Base-by-base conservation (phyloP, 92 coral and sea anemone species). In the Diadumene lineata region DNA sequence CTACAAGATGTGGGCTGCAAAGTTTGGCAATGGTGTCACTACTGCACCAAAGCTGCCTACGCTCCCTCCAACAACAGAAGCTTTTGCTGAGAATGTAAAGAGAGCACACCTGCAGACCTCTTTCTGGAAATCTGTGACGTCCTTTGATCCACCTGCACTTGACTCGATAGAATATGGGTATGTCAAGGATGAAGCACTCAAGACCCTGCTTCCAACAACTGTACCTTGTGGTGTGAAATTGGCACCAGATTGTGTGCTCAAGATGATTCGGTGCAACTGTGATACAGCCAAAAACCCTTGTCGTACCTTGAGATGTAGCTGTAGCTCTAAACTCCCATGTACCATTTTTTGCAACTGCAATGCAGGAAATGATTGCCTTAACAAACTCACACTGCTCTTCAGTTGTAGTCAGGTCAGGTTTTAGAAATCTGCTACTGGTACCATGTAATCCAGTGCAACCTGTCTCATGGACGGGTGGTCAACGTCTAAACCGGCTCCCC, bases 21-120 rank as follows among this genome's bases (percentile, higher is more conserved):
- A 85, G 79, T 81, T 81, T 62, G 83, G 90, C 69, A 82, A 82
- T 44, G 62, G 74, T 48, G 85, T 43, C n/a, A n/a, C n/a, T n/a
- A 64, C 85, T 65, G 76, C 83, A 31, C 87, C 91, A 11, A 72
- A 66, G 80, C 75, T 82, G 10, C 84, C 76, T 56, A 19, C 87
- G 50, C 84, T 86, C 31, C 84, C 87, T 21, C 88, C 85, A 38
- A 26, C 88, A 38, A 87, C 75, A 26, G 88, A 87, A 74, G 88
- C 87, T 0, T 87, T 87, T 74, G 63, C 38, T 44, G 88, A 82
- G 76, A 87, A 87, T 65, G 75, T 77, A 58, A 87, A 82, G 84
- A 66, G 85, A 50, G 82, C 88, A 72, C 88, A 79, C 70, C 81
- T 87, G 31, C 85, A 87, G 79, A 83, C 85, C 22, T 38, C 68